Evolutionary conservation across 2,797 vertebrate genomes (phyloP), one percentile per base, ranked within the genome.

Genomic region (Petrocephalus schoutedeni): DNA sequence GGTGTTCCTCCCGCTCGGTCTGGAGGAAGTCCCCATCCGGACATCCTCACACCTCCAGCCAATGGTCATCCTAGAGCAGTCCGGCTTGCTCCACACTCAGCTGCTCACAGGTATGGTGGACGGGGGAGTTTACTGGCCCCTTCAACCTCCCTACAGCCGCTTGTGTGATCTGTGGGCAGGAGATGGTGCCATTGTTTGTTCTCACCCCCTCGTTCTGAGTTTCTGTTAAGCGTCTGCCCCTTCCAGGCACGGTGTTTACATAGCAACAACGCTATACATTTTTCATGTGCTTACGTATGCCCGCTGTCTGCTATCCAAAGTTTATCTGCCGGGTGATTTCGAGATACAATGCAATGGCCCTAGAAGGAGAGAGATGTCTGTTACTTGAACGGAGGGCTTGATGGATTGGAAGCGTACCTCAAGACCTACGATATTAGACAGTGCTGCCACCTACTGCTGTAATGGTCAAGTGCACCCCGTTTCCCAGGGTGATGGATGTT

Each of bases 11-110:
- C 71, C 71, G 5, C 91, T 96, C 32, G 91, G 94, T 91, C 93
- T 98, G 92, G 97, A 99, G 89, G 97, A 99, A 88, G 92, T 96
- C 53, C 93, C 95, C 0, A 93, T 94, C 1, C 84, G 96, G 56
- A 90, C 97, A 67, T 93, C 96, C 58, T 93, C 95, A 28, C 94
- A 96, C 87, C 94, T 99, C 16, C 97, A 97, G 91, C 97, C 97
- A 0, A 92, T 99, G 89, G 96, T 99, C 92, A 98, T 99, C 92
- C 95, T 99, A 89, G 98, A 99, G 89, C 96, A 97, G 16, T 97
- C 97, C 0, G 93, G 94, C 64, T 95, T 97, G 58, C 92, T 96
- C 19, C 97, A 96, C 74, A 1, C 96, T 2, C 96, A 96, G 0
- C 92, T 99, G 61, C 94, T 98, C 92, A 93, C 97, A 0, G 97